Evolutionary conservation across 2,888 invertebrate species (phyloP).

Genomic region (Drosophila setosimentum): DNA sequence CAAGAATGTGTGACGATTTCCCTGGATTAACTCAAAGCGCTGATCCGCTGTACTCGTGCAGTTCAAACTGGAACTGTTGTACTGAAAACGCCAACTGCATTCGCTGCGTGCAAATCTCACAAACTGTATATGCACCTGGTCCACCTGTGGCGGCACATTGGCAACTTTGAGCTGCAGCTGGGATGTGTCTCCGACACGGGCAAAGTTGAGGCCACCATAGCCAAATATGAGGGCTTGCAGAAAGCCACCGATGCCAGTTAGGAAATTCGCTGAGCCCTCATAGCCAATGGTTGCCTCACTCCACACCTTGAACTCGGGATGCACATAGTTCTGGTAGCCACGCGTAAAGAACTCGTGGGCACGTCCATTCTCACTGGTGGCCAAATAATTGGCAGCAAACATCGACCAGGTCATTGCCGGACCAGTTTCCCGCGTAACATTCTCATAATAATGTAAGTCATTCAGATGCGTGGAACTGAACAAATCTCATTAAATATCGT

Average conservation of each 20-base stretch:
- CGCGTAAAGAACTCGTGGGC: conserved; percentile 86
- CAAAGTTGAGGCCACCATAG: conserved; percentile 87
- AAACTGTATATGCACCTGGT: conserved; percentile 43
- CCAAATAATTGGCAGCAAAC: conserved; percentile 87
- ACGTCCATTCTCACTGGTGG: conserved; percentile 83
- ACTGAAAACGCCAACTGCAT: conserved; percentile 42
- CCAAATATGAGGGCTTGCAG: conserved; percentile 87
- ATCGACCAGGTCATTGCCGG: conserved; percentile 89
- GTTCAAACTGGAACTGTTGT: conserved; percentile 18
- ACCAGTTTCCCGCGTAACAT: conserved; percentile 86
- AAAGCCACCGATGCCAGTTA: conserved; percentile 88
- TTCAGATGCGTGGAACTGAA: conserved; percentile 84
- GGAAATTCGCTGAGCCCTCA: conserved; percentile 87
- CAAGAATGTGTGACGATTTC: conserved; percentile 22
- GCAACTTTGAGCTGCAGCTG: conserved; percentile 23
- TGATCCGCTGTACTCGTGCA: conserved; percentile 23
- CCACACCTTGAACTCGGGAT: conserved; percentile 88
- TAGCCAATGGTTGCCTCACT: conserved; percentile 86
- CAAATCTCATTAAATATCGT: background rate
- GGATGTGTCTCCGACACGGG: conserved; percentile 68
- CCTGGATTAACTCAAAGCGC: conserved; percentile 45
- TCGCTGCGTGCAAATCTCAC: conserved; percentile 43
- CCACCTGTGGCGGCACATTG: conserved; percentile 48
- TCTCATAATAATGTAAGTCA: conserved; percentile 87
- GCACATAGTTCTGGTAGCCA: conserved; percentile 86